A percentile compares a stretch with the other conserved stretches of the same genome.
These are phyloP conservation scores for Aradus depressus DNA, from an alignment of 2,888 invertebrate genomes.

Conservation along the genomic window DNA sequence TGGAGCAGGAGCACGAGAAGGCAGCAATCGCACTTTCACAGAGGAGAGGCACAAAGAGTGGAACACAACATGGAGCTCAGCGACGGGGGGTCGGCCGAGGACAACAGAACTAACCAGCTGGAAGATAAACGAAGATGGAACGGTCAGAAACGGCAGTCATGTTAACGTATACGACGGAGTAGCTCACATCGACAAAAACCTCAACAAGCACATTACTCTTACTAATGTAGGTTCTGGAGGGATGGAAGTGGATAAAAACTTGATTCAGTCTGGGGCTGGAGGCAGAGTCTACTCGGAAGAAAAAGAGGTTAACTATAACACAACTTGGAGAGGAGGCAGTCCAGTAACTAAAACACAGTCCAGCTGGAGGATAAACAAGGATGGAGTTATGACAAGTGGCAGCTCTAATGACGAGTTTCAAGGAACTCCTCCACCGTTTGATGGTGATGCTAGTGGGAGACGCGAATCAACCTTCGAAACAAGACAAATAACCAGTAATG, in stretches of 20 bases:
- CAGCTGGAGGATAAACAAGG: slow-evolving; percentile 17
- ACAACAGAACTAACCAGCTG: slow-evolving; percentile 27
- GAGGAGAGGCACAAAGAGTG: slow-evolving; percentile 16
- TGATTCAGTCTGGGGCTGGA: slow-evolving; percentile 1
- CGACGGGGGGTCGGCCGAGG: slow-evolving; percentile 24
- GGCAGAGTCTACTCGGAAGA: slow-evolving; percentile 15
- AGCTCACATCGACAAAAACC: slow-evolving; percentile 12
- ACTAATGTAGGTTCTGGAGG: slow-evolving; percentile 8
- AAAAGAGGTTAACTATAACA: slow-evolving; percentile 14
- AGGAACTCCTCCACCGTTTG: slow-evolving; percentile 9
- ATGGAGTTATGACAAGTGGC: slow-evolving; percentile 14
- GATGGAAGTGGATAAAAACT: slow-evolving; percentile 9
- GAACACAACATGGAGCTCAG: slow-evolving; percentile 29
- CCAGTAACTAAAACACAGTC: slow-evolving; percentile 3
- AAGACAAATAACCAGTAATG: slow-evolving; percentile 1
- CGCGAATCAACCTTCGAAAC: background rate
- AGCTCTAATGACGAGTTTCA: slow-evolving; percentile 12
- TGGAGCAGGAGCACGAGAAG: background rate
- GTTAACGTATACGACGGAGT: slow-evolving; percentile 23
- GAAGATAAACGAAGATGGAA: slow-evolving; percentile 31
- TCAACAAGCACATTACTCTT: slow-evolving; percentile 7
- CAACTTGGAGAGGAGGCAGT: slow-evolving; percentile 14
- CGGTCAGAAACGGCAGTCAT: slow-evolving; percentile 30
- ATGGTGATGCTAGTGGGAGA: slow-evolving; percentile 5
- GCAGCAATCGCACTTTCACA: slow-evolving; percentile 1